Evolutionary conservation across 2,797 vertebrate species (phyloP).

Genomic region (Premnoplex brunnescens): DNA sequence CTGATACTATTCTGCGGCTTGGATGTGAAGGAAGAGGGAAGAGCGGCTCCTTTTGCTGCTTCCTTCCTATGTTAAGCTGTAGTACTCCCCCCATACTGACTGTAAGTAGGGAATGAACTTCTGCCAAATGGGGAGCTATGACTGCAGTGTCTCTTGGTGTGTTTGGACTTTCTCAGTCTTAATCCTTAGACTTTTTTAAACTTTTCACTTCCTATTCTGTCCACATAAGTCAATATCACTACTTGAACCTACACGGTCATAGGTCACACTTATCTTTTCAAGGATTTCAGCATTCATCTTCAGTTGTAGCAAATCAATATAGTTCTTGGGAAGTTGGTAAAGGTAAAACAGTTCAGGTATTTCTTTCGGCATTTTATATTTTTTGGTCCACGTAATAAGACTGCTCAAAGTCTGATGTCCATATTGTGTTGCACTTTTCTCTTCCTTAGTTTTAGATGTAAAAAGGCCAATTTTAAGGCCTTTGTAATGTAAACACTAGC

Average conservation of each 20-base stretch:
- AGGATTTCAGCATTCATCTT: background rate
- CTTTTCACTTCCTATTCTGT: background rate
- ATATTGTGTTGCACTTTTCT: background rate
- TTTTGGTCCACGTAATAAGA: background rate
- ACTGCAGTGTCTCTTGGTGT: background rate
- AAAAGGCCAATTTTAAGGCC: background rate
- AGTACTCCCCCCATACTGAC: background rate
- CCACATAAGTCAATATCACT: rapidly evolving
- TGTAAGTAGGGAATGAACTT: background rate
- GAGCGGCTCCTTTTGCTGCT: background rate
- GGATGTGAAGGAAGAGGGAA: background rate
- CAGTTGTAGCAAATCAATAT: background rate
- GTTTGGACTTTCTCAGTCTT: background rate
- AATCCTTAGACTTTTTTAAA: background rate
- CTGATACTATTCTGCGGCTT: background rate
- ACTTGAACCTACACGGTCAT: background rate
- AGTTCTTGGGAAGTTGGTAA: background rate
- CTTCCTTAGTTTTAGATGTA: background rate
- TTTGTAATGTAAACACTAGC: background rate
- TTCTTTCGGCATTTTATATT: background rate
- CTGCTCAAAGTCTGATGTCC: background rate
- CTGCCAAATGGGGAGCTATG: background rate
- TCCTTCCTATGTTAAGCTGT: background rate
- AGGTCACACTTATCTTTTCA: background rate
- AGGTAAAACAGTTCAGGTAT: background rate